A percentile compares a stretch with the other conserved stretches of the same genome.
phyloP scores from a whole-genome alignment of 2,797 vertebrate species.

The Thalassophryne amazonica region DNA sequence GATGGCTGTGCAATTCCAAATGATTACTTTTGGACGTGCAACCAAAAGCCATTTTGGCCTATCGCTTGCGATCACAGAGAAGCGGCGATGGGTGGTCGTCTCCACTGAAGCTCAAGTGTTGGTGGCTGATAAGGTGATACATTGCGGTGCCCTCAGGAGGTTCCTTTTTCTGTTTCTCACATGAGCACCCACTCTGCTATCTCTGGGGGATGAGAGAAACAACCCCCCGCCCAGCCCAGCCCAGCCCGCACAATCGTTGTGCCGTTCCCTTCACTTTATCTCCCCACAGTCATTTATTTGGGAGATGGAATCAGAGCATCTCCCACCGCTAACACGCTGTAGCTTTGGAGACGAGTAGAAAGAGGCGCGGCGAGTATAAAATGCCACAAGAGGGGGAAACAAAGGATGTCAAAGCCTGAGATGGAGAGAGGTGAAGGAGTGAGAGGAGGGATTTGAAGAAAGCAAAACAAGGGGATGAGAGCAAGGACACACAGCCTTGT shows the following conservation, averaged over 20 bases:
- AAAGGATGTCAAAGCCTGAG: constrained; percentile 22
- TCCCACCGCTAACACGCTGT: constrained; percentile 47
- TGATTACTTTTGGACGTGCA: constrained; percentile 26
- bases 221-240: constrained; percentile 47
- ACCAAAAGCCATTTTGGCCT: constrained; percentile 31
- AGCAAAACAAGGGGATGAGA: constrained; percentile 3
- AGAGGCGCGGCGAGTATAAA: neutral
- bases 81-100: constrained; percentile 63
- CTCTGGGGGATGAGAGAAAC: constrained; percentile 56
- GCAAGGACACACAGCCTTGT: neutral
- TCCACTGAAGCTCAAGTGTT: constrained; percentile 60
- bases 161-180: constrained; percentile 20
- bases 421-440: constrained; percentile 4
- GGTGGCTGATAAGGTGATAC: constrained; percentile 69
- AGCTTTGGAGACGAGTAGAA: constrained; percentile 30
- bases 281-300: constrained; percentile 71
- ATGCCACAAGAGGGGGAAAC: neutral
- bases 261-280: constrained; percentile 59
- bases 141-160: constrained; percentile 38
- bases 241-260: constrained; percentile 44
- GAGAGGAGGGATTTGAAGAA: too few species aligned
- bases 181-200: constrained; percentile 49
- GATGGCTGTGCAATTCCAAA: constrained; percentile 24
- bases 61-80: constrained; percentile 60
- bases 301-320: constrained; percentile 66